phyloP scores from a whole-genome alignment of 2,888 invertebrate species.

The Seladonia tumulorum region DNA sequence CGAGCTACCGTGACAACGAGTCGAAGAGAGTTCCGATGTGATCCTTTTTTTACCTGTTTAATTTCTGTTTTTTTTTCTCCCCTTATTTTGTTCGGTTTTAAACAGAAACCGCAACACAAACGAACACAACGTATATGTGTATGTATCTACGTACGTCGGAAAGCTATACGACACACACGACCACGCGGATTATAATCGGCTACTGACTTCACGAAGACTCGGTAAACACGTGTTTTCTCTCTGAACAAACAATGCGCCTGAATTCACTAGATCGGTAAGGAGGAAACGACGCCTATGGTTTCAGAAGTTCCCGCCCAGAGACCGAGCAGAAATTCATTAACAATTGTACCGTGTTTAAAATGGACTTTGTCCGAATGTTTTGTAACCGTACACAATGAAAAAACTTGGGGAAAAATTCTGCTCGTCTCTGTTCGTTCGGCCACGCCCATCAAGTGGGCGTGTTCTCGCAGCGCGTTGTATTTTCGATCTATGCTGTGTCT shows the following conservation, averaged over 20 bases:
- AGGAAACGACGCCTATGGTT: no score
- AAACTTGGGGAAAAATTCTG: background rate
- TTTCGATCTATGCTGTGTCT: background rate
- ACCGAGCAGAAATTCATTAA: background rate
- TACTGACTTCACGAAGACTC: constrained; percentile 66
- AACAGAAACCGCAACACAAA: constrained; percentile 13
- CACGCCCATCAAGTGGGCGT: background rate
- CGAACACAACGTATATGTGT: constrained; percentile 1
- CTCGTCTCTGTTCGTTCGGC: background rate
- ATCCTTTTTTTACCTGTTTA: background rate
- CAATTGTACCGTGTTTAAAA: background rate
- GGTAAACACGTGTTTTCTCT: constrained; percentile 49
- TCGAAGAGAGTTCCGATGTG: background rate
- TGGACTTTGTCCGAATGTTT: background rate
- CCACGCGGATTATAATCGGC: constrained; percentile 4
- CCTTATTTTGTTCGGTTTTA: background rate
- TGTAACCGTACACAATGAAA: background rate
- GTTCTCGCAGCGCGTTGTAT: background rate
- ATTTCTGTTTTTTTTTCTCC: background rate
- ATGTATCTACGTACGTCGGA: background rate
- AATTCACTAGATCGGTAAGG: no score
- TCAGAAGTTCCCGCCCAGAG: background rate
- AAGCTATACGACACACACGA: background rate
- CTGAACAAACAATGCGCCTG: background rate
- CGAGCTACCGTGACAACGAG: constrained; percentile 24